Evolutionary conservation across 2,888 invertebrate genomes (phyloP), one percentile per base, ranked within the genome.

Genomic region (Drosophila fulvimacula): DNA sequence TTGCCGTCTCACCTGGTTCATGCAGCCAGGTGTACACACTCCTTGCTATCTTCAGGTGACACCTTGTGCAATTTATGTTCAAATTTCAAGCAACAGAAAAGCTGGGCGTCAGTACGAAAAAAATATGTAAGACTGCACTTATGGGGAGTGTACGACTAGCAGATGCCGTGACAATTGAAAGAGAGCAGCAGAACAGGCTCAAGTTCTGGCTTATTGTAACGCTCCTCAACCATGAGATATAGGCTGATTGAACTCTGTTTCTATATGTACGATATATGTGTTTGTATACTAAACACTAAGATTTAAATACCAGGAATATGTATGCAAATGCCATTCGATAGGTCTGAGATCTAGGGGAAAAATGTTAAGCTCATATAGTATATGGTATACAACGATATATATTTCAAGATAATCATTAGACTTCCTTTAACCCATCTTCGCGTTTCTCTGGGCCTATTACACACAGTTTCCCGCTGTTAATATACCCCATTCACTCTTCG

Each of bases 11-110:
- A 70, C 82, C 74, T 44, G 63, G 38, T 44, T 13, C 59, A 63
- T 73, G 63, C 69, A 52, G 53, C 56, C 38, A n/a, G 36, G 17
- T 51, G 42, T 57, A 62, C 69, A 62, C 66, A 70, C 67, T 56
- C 60, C 56, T 62, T 56, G 74, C 80, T 87, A 87, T 85, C 85
- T 88, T 59, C 67, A 48, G 69, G 79, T 76, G 85, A 87, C 85
- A 85, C 85, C 86, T 85, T 81, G 66, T 70, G 71, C 79, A 82
- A 87, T 87, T 85, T 87, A 85, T 87, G 85, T 69, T 78, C 62
- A 74, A 76, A 65, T 79, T 79, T 79, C 66, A 62, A 34, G 57
- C 57, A 56, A 65, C 56, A 48, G 46, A 63, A 71, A 70, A 67
- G 59, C 70, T 68, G 69, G 56, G 61, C 73, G 64, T 62, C 46